Base-by-base conservation (phyloP, 1,140 invertebrate species). In the Anadara kagoshimensis region DNA sequence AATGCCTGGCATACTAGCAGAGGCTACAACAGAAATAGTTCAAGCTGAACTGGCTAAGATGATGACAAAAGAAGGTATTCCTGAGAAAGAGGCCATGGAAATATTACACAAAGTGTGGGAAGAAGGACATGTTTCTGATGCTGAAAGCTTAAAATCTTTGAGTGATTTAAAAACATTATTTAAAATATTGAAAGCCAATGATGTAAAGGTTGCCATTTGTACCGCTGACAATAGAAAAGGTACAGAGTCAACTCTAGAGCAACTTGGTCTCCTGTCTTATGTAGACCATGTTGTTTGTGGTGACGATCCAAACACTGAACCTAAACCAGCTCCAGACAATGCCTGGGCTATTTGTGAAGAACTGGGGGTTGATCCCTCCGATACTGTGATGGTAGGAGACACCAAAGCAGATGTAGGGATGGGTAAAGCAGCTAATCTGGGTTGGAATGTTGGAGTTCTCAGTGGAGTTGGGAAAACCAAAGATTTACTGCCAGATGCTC, bases 321-420 rank as follows among this genome's bases (percentile, higher is more conserved):
- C 90, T 12, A 91, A 91, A 78, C 90, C 90, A 11, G 80, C 85
- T 65, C 90, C 90, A 22, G 83, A 89, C 75, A 91, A 90, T 70
- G 90, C 90, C 11, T 77, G 85, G 63, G 81, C 85, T 59, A 91
- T 91, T 57, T 91, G 90, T 62, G 71, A 83, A 12, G 75, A 83
- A 20, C 78, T 91, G 3, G 84, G 83, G 12, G 85, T 91, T 0
- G 79, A 88, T 69, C 90, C 89, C 2, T 36, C 73, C n/a, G 69
- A 90, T 16, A 83, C 90, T 11, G 86, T 88, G 16, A 90, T 91
- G 87, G 90, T 91, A n/a, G 90, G 90, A n/a, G 90, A 91, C 77
- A 91, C 90, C 10, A 80, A 87, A 22, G 89, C 89, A 12, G 90
- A 91, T 78, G 84, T 91, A 65, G 85, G 84, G 49, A 90, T 91